phyloP scores from a whole-genome alignment of 1,140 invertebrate genomes.

The Scaptomyza hsui region DNA sequence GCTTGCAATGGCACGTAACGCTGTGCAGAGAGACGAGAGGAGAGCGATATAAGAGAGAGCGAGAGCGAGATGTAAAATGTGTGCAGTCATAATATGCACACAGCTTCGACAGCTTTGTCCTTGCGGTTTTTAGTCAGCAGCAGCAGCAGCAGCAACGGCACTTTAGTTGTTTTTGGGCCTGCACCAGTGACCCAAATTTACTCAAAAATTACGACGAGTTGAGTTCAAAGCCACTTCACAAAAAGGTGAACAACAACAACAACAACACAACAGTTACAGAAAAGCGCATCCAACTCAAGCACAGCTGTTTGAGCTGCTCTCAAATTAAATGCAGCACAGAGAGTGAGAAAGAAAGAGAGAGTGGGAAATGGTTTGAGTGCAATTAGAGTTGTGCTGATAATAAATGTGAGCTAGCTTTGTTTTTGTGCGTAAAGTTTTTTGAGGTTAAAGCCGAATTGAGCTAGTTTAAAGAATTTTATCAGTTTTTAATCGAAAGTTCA shows the following conservation, averaged over 20 bases:
- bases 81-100: constrained; percentile 37
- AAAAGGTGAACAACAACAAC: background rate
- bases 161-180: constrained; percentile 30
- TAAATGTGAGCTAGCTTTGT: background rate
- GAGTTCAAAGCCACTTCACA: constrained; percentile 40
- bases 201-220: constrained; percentile 33
- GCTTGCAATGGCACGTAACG: constrained; percentile 53
- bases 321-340: background rate
- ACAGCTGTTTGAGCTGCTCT: constrained; percentile 5
- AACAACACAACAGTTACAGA: background rate
- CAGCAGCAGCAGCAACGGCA: constrained; percentile 33
- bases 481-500: background rate
- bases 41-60: constrained; percentile 14
- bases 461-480: background rate
- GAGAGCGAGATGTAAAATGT: constrained; percentile 1
- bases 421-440: background rate
- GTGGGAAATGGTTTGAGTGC: background rate
- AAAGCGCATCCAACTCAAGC: background rate
- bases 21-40: constrained; percentile 32
- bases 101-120: constrained; percentile 50
- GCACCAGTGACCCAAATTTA: constrained; percentile 53
- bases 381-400: background rate
- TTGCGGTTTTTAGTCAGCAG: constrained; percentile 44
- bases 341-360: background rate
- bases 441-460: background rate